Base-by-base conservation (phyloP, 1,140 invertebrate genomes). In the Hesperophylax magnus region DNA sequence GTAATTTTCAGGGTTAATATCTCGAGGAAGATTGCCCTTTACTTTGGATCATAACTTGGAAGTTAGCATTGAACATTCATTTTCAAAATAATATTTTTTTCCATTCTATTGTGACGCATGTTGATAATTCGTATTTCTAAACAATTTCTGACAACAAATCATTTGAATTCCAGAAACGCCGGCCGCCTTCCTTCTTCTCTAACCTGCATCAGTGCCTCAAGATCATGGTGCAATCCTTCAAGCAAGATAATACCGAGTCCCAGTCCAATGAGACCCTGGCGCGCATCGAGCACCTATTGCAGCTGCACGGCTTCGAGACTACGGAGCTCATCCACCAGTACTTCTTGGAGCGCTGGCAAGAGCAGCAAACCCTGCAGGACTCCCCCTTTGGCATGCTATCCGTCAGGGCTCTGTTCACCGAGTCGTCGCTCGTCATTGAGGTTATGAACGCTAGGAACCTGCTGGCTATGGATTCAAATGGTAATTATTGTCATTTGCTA, bases 391-490 rank as follows among this genome's bases (percentile, higher is more conserved):
- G 95, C 1, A 88, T 94, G 81, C 86, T 96, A 11, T 93, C 95
- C 0, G 92, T 96, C 7, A 90, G 92, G 82, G 92, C 92, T 1
- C 91, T 93, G 84, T 94, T 96, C 85, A 89, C 93, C 80, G 92
- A 93, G 1, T 88, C 89, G 24, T 86, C 85, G 77, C 83, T 91
- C 24, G 87, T 94, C 85, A 88, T 97, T 71, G 94, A 96, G 86
- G 93, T 99, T 80, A 91, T 98, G 85, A 98, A 97, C 89, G 97
- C 95, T 0, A 93, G 96, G 86, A 97, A 98, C 91, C 91, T 99
- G 56, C 91, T 93, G 79, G 92, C 97, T 9, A 94, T 96, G 86
- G 97, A 99, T 90, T 93, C 94, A 1, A 98, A 97, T 90, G 97
- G 97, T 93, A 87, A 63, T 39, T 34, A 15, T 6, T 69, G 31